These are phyloP conservation scores for Scomber colias DNA, from an alignment of 2,113 vertebrate genomes.

Conservation along the genomic window DNA sequence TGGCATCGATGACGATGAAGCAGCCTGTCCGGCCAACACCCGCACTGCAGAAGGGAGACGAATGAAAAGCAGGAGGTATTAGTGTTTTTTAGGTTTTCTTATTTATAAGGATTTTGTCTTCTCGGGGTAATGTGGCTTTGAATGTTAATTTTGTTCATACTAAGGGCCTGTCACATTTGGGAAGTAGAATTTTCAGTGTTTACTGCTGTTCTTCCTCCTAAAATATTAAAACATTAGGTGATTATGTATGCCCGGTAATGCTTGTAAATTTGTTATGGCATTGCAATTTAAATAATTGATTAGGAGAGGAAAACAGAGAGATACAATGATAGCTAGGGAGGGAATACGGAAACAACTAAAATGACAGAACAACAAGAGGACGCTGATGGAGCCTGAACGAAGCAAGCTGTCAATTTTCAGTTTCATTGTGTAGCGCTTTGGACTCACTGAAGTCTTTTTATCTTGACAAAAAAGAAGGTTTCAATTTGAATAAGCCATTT, in stretches of 20 bases:
- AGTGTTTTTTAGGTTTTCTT: background rate
- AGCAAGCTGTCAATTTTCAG: slow-evolving; percentile 61
- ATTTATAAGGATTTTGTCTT: background rate
- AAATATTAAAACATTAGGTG: slow-evolving; percentile 25
- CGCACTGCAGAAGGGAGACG: slow-evolving; percentile 82
- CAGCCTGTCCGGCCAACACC: slow-evolving; percentile 96
- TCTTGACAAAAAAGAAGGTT: slow-evolving; percentile 66
- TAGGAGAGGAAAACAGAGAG: background rate
- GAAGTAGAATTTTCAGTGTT: background rate
- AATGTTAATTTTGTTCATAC: slow-evolving; percentile 7
- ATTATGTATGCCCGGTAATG: slow-evolving; percentile 20
- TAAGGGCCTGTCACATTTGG: slow-evolving; percentile 3
- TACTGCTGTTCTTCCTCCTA: background rate
- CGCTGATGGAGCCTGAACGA: slow-evolving; percentile 36
- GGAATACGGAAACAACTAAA: slow-evolving; percentile 15
- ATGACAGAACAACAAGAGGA: slow-evolving; percentile 42
- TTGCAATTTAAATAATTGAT: slow-evolving; percentile 54
- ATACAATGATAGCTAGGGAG: slow-evolving; percentile 8
- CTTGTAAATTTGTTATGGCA: slow-evolving; percentile 20
- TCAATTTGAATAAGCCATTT: slow-evolving; percentile 77
- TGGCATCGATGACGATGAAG: slow-evolving; percentile 98
- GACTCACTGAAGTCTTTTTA: slow-evolving; percentile 61
- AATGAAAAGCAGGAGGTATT: background rate
- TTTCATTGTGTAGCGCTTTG: slow-evolving; percentile 53
- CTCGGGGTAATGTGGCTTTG: background rate